Evolutionary conservation across 2,113 vertebrate species (phyloP).

Genomic region (Ptychochromis oligacanthus): DNA sequence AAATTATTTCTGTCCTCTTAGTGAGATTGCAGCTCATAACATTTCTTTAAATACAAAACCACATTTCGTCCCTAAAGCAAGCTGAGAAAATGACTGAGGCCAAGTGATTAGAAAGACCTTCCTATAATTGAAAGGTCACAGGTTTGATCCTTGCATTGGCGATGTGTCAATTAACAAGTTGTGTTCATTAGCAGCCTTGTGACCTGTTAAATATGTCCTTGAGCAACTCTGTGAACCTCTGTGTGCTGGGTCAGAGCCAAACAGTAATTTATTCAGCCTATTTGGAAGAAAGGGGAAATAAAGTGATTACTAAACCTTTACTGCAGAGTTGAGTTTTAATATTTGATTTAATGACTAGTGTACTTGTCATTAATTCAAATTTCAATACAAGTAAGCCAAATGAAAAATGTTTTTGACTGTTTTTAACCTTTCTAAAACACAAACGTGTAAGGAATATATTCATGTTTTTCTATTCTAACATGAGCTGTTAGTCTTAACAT

Average conservation of each 20-base stretch:
- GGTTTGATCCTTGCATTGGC: conserved; percentile 40
- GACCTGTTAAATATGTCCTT: conserved; percentile 59
- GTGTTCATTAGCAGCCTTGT: conserved; percentile 60
- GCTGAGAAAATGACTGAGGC: conserved; percentile 6
- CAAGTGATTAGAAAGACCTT: conserved; percentile 57
- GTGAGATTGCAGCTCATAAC: background rate
- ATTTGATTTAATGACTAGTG: background rate
- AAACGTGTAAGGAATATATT: background rate
- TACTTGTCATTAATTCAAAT: no score
- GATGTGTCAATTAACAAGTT: conserved; percentile 59
- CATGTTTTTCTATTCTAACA: background rate
- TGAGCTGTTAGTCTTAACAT: background rate
- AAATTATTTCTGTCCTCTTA: conserved; percentile 15
- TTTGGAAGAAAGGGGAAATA: background rate
- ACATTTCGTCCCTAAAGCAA: conserved; percentile 17
- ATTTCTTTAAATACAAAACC: conserved; percentile 11
- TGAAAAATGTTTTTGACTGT: background rate
- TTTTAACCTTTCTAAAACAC: background rate
- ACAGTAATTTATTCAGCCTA: conserved; percentile 21
- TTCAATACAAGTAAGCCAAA: background rate
- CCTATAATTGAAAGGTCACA: conserved; percentile 61
- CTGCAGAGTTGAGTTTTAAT: conserved; percentile 17
- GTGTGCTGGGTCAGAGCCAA: conserved; percentile 36
- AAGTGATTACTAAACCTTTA: conserved; percentile 21
- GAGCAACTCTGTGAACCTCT: conserved; percentile 12